Percentiles rank a stretch among this genome's conserved stretches.
phyloP scores from a whole-genome alignment of 1,140 invertebrate genomes.

The Leptoteleia sp. region DNA sequence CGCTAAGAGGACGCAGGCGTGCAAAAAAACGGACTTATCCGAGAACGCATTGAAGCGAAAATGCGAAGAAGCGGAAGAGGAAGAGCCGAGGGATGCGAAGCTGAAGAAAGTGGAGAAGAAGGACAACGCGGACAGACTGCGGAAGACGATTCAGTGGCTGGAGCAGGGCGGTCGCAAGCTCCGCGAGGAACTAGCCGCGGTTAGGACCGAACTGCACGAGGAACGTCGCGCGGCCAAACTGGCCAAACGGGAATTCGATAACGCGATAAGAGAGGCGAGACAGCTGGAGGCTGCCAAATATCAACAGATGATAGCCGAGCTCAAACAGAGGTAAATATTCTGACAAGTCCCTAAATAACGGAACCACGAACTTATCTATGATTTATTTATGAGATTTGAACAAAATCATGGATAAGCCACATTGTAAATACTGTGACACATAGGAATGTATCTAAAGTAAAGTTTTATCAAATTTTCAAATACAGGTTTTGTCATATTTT shows the following conservation, averaged over 20 bases:
- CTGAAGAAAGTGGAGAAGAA: conserved; percentile 45
- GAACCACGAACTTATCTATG: too few species aligned
- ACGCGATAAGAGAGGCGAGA: conserved; percentile 67
- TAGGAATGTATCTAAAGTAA: too few species aligned
- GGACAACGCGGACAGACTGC: conserved; percentile 65
- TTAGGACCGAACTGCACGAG: conserved; percentile 73
- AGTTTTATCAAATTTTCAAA: too few species aligned
- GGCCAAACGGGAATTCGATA: conserved; percentile 69
- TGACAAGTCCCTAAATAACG: too few species aligned
- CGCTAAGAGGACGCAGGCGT: conserved; percentile 2
- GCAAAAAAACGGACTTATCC: conserved; percentile 19
- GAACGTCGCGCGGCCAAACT: conserved; percentile 70
- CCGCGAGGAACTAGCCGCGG: conserved; percentile 72
- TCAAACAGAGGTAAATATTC: conserved; percentile 70
- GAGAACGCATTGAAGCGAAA: conserved; percentile 24
- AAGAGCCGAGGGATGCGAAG: conserved; percentile 34
- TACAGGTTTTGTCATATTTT: too few species aligned
- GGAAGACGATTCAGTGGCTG: conserved; percentile 75
- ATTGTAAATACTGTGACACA: too few species aligned
- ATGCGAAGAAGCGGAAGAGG: conserved; percentile 41
- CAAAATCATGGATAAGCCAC: too few species aligned
- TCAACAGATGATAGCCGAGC: conserved; percentile 70
- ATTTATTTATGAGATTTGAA: too few species aligned
- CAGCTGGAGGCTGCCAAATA: conserved; percentile 71
- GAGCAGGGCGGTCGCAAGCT: conserved; percentile 71